Percentiles rank a stretch among this genome's conserved stretches.
Conservation (phyloP, 2,888 invertebrate species). For the Exocentrus adspersus region DNA sequence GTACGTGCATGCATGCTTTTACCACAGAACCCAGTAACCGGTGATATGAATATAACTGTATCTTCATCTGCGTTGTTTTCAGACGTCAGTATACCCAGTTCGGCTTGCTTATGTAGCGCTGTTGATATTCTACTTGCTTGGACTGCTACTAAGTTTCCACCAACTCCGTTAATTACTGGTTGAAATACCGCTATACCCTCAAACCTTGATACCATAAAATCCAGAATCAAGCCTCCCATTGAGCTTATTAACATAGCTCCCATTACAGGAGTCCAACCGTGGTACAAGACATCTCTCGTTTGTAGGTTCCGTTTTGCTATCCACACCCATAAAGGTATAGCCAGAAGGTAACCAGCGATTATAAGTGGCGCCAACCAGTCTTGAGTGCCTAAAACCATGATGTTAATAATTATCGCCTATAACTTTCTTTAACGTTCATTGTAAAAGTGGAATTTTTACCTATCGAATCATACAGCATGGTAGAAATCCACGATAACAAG, state of each 20-base stretch:
- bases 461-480: slow-evolving; percentile 68
- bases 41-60: slow-evolving; percentile 68
- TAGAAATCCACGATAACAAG: slow-evolving; percentile 69
- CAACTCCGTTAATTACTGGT: slow-evolving; percentile 86
- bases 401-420: too few relatives aligned
- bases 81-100: slow-evolving; percentile 70
- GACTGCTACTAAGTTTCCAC: slow-evolving; percentile 83
- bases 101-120: slow-evolving; percentile 72
- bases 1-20: slow-evolving; percentile 73
- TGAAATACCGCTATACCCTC: slow-evolving; percentile 81
- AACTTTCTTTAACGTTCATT: too few relatives aligned
- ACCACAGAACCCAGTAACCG: slow-evolving; percentile 71
- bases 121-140: slow-evolving; percentile 82
- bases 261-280: slow-evolving; percentile 82
- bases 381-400: slow-evolving; percentile 61
- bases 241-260: slow-evolving; percentile 85
- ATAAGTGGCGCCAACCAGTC: slow-evolving; percentile 74
- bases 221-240: slow-evolving; percentile 78
- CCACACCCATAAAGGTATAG: slow-evolving; percentile 79
- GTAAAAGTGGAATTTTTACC: too few relatives aligned
- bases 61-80: slow-evolving; percentile 66
- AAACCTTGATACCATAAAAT: slow-evolving; percentile 74
- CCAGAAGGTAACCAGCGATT: slow-evolving; percentile 70
- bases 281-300: slow-evolving; percentile 75
- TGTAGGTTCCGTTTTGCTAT: slow-evolving; percentile 76